A percentile compares a stretch with the other conserved stretches of the same genome.
These are phyloP conservation scores for Homalodisca vitripennis DNA, from an alignment of 1,140 invertebrate species.

Conservation along the genomic window DNA sequence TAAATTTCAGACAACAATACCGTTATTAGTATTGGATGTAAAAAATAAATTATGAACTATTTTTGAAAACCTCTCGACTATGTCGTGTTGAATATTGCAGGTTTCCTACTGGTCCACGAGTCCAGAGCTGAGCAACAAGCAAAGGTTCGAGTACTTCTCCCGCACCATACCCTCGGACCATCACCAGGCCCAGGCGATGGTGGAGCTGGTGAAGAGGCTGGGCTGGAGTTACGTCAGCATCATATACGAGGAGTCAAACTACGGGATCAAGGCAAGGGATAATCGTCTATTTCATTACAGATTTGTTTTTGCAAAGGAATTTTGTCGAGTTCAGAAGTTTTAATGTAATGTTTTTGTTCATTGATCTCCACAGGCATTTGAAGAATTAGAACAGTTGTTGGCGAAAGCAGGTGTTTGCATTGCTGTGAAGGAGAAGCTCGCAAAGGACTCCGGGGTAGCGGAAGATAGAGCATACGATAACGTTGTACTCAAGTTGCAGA, in stretches of 20 bases:
- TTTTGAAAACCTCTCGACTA: too few relatives aligned
- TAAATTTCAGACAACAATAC: too few relatives aligned
- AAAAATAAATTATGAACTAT: too few relatives aligned
- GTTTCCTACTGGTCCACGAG: constrained; percentile 96
- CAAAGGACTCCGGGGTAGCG: constrained; percentile 92
- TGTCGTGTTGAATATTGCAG: too few relatives aligned
- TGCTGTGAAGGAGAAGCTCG: constrained; percentile 87
- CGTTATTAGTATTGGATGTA: too few relatives aligned
- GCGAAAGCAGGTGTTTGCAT: constrained; percentile 45
- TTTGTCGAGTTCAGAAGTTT: constrained; percentile 60
- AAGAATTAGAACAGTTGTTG: not conserved
- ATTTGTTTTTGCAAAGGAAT: not conserved
- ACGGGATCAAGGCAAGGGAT: constrained; percentile 83
- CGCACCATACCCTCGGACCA: constrained; percentile 93
- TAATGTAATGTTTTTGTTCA: not conserved
- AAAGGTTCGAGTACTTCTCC: constrained; percentile 91
- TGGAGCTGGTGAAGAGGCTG: constrained; percentile 82
- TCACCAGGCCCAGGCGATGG: constrained; percentile 93
- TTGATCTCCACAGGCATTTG: not conserved
- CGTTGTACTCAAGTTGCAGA: constrained; percentile 78
- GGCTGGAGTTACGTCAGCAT: constrained; percentile 94
- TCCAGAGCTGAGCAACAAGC: constrained; percentile 93
- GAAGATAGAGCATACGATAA: constrained; percentile 82
- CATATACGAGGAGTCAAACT: constrained; percentile 95
- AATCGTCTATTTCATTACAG: not conserved